Evolutionary conservation across 2,797 vertebrate species (phyloP), one percentile per base, ranked within the genome.

Genomic region (Hippoglossus hippoglossus): DNA sequence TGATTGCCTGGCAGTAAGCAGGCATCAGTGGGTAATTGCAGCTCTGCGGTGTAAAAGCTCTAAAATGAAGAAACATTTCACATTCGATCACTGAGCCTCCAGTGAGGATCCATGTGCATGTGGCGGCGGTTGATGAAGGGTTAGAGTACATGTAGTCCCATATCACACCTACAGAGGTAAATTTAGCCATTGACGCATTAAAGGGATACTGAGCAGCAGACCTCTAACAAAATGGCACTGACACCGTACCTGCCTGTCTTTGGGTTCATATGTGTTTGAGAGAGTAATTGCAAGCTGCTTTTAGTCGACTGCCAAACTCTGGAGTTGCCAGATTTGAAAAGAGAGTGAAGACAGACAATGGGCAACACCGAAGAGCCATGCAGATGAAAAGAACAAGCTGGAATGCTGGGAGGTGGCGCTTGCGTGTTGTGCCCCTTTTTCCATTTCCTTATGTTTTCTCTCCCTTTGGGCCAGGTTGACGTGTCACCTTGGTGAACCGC

Each of bases 1-100:
- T 93, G 93, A 94, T 94, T 94, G 93, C 92, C 89, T 87, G 88
- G 89, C 88, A 63, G 91, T 92, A 91, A 93, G 90, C 92, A 92
- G 92, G 88, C 91, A 90, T 91, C 91, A 88, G 82, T 82, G 86
- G 89, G 91, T 94, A 93, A 94, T 94, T 94, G 92, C 89, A 74
- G 91, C 80, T 87, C 84, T 79, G 88, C 71, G 77, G 86, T 89
- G 82, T 86, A 91, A 91, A 87, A 77, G 85, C 91, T 92, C 86
- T 77, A 86, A 92, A 93, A 94, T 87, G 87, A 88, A 91, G 85
- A 89, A 74, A 41, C 87, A 77, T 89, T 90, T 89, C 83, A 80
- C 77, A 82, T 91, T 90, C 70, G 61, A 85, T 89, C 87, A 82
- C 24, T 11, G 73, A 57, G 72, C 71, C 63, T 64, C 59, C 50